These are phyloP conservation scores for Vidua macroura DNA, from an alignment of 2,113 vertebrate species.

Conservation along the genomic window DNA sequence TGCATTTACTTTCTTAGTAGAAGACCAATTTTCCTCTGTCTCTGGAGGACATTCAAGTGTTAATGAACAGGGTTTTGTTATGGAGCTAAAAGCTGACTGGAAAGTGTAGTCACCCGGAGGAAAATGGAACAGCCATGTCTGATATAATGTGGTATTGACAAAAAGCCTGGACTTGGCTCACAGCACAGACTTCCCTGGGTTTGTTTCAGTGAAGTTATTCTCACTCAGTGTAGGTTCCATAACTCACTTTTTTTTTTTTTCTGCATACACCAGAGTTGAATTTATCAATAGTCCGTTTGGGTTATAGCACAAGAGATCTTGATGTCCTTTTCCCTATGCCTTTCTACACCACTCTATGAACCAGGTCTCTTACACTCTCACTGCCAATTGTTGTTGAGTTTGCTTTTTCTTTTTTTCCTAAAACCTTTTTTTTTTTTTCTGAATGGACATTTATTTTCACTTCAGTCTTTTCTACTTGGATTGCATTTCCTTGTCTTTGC, in stretches of 20 bases:
- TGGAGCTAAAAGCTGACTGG: background rate
- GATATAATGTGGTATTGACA: background rate
- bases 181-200: background rate
- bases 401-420: background rate
- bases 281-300: background rate
- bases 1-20: background rate
- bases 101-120: background rate
- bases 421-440: background rate
- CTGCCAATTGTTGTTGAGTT: background rate
- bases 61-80: background rate
- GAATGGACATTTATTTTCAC: constrained; percentile 1
- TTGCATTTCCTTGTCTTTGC: background rate
- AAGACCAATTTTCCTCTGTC: background rate
- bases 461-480: background rate
- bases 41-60: background rate
- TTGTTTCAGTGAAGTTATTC: background rate
- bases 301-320: background rate
- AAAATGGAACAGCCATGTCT: background rate
- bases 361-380: background rate
- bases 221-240: background rate
- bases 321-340: background rate
- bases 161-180: background rate
- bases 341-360: background rate
- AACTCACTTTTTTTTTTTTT: background rate
- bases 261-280: background rate